A percentile compares a stretch with the other conserved stretches of the same genome.
Conservation (phyloP, 2,888 invertebrate genomes). For the Pyrrhia umbra region DNA sequence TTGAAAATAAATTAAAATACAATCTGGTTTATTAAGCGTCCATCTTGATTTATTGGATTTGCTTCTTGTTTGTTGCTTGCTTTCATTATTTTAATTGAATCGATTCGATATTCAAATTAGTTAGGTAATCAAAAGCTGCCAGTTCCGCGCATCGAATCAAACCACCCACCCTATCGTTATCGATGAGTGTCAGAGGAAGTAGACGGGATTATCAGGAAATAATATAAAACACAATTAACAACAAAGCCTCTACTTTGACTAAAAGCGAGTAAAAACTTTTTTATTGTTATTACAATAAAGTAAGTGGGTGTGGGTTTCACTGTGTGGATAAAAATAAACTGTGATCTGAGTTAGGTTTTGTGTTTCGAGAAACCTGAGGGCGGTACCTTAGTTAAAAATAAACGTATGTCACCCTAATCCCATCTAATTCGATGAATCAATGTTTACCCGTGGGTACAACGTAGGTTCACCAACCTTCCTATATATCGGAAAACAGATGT, state of each 20-base stretch:
- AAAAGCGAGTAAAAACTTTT: background rate
- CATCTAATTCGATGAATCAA: conserved; percentile 13
- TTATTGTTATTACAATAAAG: background rate
- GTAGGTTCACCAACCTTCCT: conserved; percentile 31
- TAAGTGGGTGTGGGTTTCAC: background rate
- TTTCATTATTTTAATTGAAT: conserved; percentile 48
- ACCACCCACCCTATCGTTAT: conserved; percentile 5
- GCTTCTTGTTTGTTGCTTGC: conserved; percentile 24
- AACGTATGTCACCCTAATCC: background rate
- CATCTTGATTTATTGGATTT: conserved; percentile 32
- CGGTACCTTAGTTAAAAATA: background rate
- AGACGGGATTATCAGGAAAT: conserved; percentile 22
- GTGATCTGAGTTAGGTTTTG: background rate
- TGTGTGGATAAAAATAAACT: background rate
- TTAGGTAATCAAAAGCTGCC: conserved; percentile 34
- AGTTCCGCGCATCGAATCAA: conserved; percentile 19
- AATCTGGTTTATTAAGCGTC: conserved; percentile 14
- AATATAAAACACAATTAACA: conserved; percentile 19
- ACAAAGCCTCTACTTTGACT: conserved; percentile 9
- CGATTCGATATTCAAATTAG: conserved; percentile 41
- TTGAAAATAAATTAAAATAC: conserved; percentile 37
- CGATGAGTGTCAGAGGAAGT: conserved; percentile 5
- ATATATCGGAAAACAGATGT: conserved; percentile 22
- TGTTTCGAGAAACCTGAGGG: background rate
- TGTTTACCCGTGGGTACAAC: conserved; percentile 2